Conservation (phyloP, 2,888 invertebrate genomes). For the Falcaria lacertinaria region DNA sequence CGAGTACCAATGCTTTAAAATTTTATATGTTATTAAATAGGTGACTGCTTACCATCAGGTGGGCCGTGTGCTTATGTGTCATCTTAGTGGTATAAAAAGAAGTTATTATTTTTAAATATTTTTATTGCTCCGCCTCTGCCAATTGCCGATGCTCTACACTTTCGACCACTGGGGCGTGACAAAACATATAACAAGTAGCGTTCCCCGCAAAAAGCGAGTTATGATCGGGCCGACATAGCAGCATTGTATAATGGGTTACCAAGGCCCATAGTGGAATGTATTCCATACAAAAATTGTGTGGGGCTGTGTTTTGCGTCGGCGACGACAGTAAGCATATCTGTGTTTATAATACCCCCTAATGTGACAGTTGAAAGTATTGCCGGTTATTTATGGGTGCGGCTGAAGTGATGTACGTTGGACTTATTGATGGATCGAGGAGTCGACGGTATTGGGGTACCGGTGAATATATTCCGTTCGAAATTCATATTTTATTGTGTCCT, state of each 20-base stretch:
- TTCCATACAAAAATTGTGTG: constrained; percentile 19
- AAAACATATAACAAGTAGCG: constrained; percentile 26
- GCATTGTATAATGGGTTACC: constrained; percentile 34
- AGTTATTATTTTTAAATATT: too few relatives aligned
- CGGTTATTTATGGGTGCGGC: constrained; percentile 36
- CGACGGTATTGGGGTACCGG: not conserved
- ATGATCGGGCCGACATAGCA: constrained; percentile 36
- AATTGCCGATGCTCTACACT: not conserved
- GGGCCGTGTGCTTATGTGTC: too few relatives aligned
- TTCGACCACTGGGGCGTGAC: constrained; percentile 8
- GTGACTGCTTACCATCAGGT: too few relatives aligned
- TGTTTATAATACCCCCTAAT: constrained; percentile 61
- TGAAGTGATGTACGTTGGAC: constrained; percentile 17
- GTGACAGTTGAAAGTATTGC: constrained; percentile 64
- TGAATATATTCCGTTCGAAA: not conserved
- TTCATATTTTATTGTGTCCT: not conserved
- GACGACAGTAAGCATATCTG: constrained; percentile 51
- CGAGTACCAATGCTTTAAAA: too few relatives aligned
- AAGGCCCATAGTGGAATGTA: constrained; percentile 27
- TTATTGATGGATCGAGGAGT: constrained; percentile 5
- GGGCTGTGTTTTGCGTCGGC: constrained; percentile 46
- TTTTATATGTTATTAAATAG: too few relatives aligned
- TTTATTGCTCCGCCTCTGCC: not conserved
- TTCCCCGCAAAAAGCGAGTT: constrained; percentile 31
- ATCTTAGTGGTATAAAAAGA: too few relatives aligned